Evolutionary conservation across 2,797 vertebrate genomes (phyloP).

Genomic region (Enteromius treurensis): DNA sequence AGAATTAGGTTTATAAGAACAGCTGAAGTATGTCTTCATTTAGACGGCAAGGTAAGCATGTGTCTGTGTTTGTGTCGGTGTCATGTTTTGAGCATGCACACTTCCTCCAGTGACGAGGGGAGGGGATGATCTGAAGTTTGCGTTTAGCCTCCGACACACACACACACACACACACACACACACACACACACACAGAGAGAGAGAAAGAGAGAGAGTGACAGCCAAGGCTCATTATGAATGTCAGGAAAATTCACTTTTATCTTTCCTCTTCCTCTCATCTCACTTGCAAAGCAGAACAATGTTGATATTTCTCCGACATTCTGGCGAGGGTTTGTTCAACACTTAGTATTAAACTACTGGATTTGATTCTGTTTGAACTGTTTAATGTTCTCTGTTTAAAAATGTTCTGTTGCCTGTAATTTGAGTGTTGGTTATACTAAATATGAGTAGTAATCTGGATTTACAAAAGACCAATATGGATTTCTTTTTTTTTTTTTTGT

Average conservation of each 20-base stretch:
- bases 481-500: neutral
- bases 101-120: constrained; percentile 11
- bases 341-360: constrained; percentile 13
- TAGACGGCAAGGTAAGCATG: neutral
- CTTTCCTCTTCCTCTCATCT: neutral
- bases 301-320: neutral
- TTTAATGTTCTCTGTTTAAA: neutral
- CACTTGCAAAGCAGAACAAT: neutral
- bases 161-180: neutral
- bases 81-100: constrained; percentile 4
- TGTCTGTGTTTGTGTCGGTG: neutral
- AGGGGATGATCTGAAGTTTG: constrained; percentile 14
- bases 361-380: constrained; percentile 18
- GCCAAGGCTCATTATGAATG: constrained; percentile 2
- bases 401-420: neutral
- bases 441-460: neutral
- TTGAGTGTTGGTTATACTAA: neutral
- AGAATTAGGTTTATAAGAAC: neutral
- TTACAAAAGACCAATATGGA: neutral
- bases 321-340: constrained; percentile 12
- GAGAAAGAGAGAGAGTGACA: neutral
- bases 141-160: neutral
- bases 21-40: neutral
- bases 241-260: constrained; percentile 1
- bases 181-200: neutral